These are phyloP conservation scores for Drosophila yooni DNA, from an alignment of 2,888 invertebrate species.

Conservation along the genomic window DNA sequence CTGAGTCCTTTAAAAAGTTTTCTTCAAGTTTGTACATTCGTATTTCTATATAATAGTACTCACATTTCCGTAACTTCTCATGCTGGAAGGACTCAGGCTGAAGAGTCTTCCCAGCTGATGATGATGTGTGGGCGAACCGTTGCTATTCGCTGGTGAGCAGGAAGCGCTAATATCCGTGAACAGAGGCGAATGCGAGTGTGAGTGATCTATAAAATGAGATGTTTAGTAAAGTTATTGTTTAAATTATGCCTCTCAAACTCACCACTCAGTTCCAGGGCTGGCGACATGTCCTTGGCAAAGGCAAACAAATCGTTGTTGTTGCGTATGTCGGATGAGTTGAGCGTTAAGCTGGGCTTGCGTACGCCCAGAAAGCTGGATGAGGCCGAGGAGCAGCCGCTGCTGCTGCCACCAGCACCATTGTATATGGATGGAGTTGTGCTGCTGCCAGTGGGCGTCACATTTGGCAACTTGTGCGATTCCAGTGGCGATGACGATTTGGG, in stretches of 20 bases:
- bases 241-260: constrained; percentile 16
- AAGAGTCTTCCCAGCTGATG: constrained; percentile 82
- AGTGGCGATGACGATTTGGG: constrained; percentile 80
- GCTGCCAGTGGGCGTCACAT: constrained; percentile 57
- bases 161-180: constrained; percentile 77
- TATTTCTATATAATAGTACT: constrained; percentile 57
- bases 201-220: constrained; percentile 22
- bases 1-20: not conserved
- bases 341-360: constrained; percentile 82
- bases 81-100: constrained; percentile 82
- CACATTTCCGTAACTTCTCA: constrained; percentile 83
- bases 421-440: constrained; percentile 49
- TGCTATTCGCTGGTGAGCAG: constrained; percentile 81
- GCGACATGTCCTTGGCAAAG: constrained; percentile 83
- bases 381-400: constrained; percentile 33
- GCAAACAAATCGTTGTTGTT: constrained; percentile 83
- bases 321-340: constrained; percentile 82
- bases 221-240: not conserved
- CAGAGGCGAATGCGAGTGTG: constrained; percentile 75
- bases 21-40: not conserved
- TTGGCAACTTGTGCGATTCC: constrained; percentile 79
- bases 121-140: constrained; percentile 81
- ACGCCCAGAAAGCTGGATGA: constrained; percentile 74
- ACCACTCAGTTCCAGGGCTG: constrained; percentile 80
- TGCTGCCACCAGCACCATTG: constrained; percentile 32